A percentile compares a stretch with the other conserved stretches of the same genome.
phyloP scores from a whole-genome alignment of 2,113 vertebrate species.

The Dolichallabes microphthalmus region DNA sequence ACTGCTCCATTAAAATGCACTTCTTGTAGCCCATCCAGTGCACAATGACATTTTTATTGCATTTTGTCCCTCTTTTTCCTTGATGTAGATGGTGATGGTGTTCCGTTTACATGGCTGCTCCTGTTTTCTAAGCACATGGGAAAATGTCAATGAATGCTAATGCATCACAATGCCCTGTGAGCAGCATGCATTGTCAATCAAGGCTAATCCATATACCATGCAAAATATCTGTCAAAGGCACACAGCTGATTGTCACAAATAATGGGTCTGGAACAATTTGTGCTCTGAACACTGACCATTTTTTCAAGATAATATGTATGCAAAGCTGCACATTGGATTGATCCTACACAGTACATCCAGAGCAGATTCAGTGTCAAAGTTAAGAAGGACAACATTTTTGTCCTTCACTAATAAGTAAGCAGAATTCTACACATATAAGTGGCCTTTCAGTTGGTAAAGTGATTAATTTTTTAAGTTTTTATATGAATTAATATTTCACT shows the following conservation, averaged over 20 bases:
- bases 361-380: not conserved
- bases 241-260: slow-evolving; percentile 48
- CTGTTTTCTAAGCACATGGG: slow-evolving; percentile 57
- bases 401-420: not conserved
- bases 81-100: slow-evolving; percentile 52
- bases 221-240: slow-evolving; percentile 58
- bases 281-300: not conserved
- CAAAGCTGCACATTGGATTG: not conserved
- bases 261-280: slow-evolving; percentile 43
- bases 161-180: slow-evolving; percentile 61
- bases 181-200: slow-evolving; percentile 60
- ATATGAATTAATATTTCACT: too few relatives aligned
- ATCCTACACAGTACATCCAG: not conserved
- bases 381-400: not conserved
- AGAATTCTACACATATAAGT: not conserved
- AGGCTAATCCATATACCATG: slow-evolving; percentile 55
- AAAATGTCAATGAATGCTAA: slow-evolving; percentile 75
- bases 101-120: slow-evolving; percentile 67
- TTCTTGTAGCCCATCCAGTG: slow-evolving; percentile 55
- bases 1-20: slow-evolving; percentile 66
- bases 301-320: slow-evolving; percentile 22
- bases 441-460: too few relatives aligned
- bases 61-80: slow-evolving; percentile 61
- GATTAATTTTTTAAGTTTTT: too few relatives aligned
- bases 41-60: slow-evolving; percentile 68